Evolutionary conservation across 2,113 vertebrate species (phyloP), one percentile per base, ranked within the genome.

Genomic region (Eupsittula cactorum): DNA sequence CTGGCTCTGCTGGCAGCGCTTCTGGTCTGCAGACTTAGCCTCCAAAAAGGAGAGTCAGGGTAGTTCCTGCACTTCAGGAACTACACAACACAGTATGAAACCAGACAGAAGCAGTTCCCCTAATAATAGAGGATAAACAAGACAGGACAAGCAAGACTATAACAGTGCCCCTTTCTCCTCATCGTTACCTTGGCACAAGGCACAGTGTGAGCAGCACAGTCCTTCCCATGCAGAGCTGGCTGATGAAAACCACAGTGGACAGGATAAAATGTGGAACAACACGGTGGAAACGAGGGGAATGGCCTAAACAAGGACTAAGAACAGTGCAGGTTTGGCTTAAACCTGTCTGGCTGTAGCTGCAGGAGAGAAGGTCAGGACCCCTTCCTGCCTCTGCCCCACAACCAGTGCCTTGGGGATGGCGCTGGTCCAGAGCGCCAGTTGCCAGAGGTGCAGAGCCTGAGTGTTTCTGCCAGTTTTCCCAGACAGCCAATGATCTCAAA

Each of bases 81-180:
- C 70, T 29, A 13, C 10, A 31, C 21, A 44, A 79, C 77, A 18
- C 18, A 29, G 39, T 15, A 6, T 16, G 47, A 73, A 71, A 47
- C 2, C 68, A 47, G 63, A 52, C 9, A 73, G 29, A 67, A 87
- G 31, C 35, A 23, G 11, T n/a, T 31, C n/a, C 47, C 12, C 25
- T 57, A 24, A 42, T 9, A 42, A 37, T 46, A 63, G n/a, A 62
- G 15, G 16, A 71, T 16, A 35, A 92, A 47, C 1, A 0, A 21
- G 1, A 5, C 2, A 2, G 50, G 60, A 50, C 29, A 62, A 35
- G 33, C 1, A 3, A 74, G 50, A 8, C 17, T 21, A 0, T 11
- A 7, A 21, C 1, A 2, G 18, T 57, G 46, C 14, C 29, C 18
- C 13, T 31, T 35, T 81, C n/a, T 63, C 59, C 25, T 28, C 42